These are phyloP conservation scores for Myopa tessellatipennis DNA, from an alignment of 2,888 invertebrate genomes.

Conservation along the genomic window DNA sequence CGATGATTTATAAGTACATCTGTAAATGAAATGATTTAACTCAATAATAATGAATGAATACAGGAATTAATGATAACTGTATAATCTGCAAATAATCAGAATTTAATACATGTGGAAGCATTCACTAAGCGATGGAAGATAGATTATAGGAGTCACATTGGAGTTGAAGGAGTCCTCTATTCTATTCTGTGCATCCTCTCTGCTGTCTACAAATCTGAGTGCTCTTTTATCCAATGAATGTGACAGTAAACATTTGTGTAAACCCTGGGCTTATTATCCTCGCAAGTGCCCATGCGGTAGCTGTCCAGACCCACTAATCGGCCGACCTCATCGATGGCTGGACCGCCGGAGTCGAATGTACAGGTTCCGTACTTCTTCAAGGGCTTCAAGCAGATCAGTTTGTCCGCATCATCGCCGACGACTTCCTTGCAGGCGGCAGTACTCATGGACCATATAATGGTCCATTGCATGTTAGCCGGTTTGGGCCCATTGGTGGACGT, in stretches of 20 bases:
- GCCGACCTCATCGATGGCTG: constrained; percentile 55
- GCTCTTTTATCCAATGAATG: constrained; percentile 56
- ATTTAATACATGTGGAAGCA: too few relatives aligned
- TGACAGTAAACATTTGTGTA: constrained; percentile 58
- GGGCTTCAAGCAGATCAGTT: constrained; percentile 59
- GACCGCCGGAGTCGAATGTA: constrained; percentile 61
- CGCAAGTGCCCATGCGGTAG: constrained; percentile 57
- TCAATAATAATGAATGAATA: too few relatives aligned
- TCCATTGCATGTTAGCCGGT: constrained; percentile 57
- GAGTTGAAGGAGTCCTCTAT: too few relatives aligned
- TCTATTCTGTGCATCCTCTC: too few relatives aligned
- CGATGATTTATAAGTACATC: too few relatives aligned
- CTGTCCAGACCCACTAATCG: constrained; percentile 58
- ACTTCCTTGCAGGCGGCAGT: constrained; percentile 42
- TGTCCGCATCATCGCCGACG: constrained; percentile 50
- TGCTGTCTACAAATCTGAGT: not conserved
- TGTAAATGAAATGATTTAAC: too few relatives aligned
- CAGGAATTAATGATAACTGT: too few relatives aligned
- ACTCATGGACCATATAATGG: constrained; percentile 52
- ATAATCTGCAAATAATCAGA: too few relatives aligned
- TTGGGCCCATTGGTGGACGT: constrained; percentile 50
- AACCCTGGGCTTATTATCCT: constrained; percentile 58
- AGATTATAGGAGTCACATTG: too few relatives aligned
- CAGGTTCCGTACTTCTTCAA: constrained; percentile 56
- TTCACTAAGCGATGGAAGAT: too few relatives aligned